Evolutionary conservation across 30 jellyfish, hydroid and myxozoan genomes (phyloP), one percentile per base, ranked within the genome.

Genomic region (Cassiopea andromeda): DNA sequence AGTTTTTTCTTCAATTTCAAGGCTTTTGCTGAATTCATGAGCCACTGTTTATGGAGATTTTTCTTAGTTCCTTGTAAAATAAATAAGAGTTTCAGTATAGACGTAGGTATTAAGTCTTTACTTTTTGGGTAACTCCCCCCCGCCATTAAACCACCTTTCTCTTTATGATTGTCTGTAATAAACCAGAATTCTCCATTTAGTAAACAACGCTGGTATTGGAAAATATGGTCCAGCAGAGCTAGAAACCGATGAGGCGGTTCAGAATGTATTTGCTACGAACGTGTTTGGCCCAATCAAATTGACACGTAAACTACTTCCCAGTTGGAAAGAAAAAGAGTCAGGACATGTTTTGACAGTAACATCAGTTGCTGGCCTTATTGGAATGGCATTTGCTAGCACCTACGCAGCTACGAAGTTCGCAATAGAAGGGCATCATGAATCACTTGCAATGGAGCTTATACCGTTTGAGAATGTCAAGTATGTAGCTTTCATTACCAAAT

Each of bases 181-280:
- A 61, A 8, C 19, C 14, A 17, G 7, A 61, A 61, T 1, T 61
- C 14, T 13, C 14, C 10, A 46, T 70, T 38, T 69, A 84, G 92
- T 84, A 69, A 84, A 84, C 68, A 84, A 84, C 44, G 92, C 92
- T 44, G 92, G 85, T 1, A 10, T 69, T 72, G 92, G 92, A 13
- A n/a, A 71, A 47, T 71, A 5, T 18, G 92, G 85, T 2, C 82
- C 92, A 12, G 10, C 72, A 45, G 85, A 84, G 16, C 3, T 19
- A 1, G 85, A 70, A 18, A 13, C 83, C 50, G 4, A 27, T 4
- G 92, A 48, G 44, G 16, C 6, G 17, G 50, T 57, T 14, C 48
- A 68, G 7, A 3, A 14, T 1, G 71, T 84, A 68, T 84, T 69
- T 43, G 78, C 85, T 2, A 84, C 92, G 2, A 84, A 84, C 46